Evolutionary conservation across 92 coral and sea anemone genomes (phyloP), one percentile per base, ranked within the genome.

Genomic region (Porites evermanni): DNA sequence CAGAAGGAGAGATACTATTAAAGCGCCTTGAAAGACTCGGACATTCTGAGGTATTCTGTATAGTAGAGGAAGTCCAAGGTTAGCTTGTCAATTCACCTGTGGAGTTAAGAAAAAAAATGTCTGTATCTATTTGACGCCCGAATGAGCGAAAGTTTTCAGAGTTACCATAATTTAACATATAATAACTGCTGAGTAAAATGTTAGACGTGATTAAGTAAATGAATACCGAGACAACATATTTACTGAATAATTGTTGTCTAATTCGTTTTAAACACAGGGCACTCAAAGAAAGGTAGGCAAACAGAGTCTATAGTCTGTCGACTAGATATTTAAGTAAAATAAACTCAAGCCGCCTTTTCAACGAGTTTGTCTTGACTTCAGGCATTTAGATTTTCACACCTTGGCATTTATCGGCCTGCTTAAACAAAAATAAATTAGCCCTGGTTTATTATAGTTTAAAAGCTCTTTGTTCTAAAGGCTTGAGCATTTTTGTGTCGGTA

Each of bases 401-500:
- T 81, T 6, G 47, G 12, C 23, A 60, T 60, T 50, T 76, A 20
- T 58, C 68, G 52, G 85, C 68, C 29, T 26, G 76, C 17, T 72
- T 17, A 47, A 44, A 72, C 12, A 81, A 21, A 74, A 23, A 52
- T 47, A 81, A 70, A 20, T 66, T 65, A 38, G 19, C 52, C 17
- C 14, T 12, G 26, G 17, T 81, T 81, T 81, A 54, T 69, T 38
- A 38, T 38, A 38, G 47, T 38, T 3, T 58, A 81, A 70, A 56
- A 38, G 78, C 53, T 21, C 78, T 81, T 81, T 81, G 86, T 81
- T 53, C n/a, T 64, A 13, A 29, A 18, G 50, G 56, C 78, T 81
- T 58, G 70, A 59, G 50, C 56, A 70, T 79, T 51, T 79, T 67
- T 79, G 77, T 58, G 78, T 81, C 86, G 86, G 80, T 69, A 74